These are phyloP conservation scores for Aspidoscelis tigris DNA, from an alignment of 2,113 vertebrate genomes.

Conservation along the genomic window DNA sequence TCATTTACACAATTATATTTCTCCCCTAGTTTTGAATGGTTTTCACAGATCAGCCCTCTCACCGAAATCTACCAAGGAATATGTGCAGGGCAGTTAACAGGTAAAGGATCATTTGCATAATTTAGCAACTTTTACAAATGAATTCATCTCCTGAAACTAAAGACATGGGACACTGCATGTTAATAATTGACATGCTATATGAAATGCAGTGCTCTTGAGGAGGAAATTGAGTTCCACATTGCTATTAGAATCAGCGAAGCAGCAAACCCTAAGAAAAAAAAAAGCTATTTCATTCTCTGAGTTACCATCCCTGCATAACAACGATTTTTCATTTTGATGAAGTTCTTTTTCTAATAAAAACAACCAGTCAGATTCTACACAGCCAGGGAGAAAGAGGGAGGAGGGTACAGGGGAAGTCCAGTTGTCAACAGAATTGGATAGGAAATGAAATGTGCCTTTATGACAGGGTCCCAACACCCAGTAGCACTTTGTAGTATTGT, in stretches of 20 bases:
- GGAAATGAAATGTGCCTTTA: conserved; percentile 82
- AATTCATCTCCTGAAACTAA: conserved; percentile 85
- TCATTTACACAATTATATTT: neutral
- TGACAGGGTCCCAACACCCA: conserved; percentile 61
- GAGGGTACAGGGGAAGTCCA: conserved; percentile 45
- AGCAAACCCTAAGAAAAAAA: conserved; percentile 80
- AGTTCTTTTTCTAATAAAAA: conserved; percentile 87
- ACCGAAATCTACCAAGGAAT: conserved; percentile 61
- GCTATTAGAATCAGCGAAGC: conserved; percentile 89
- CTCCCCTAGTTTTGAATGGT: neutral
- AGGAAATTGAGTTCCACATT: conserved; percentile 85
- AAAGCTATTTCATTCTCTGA: conserved; percentile 83
- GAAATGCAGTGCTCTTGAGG: conserved; percentile 85
- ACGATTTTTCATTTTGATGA: conserved; percentile 84
- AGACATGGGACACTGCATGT: conserved; percentile 84
- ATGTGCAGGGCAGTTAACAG: conserved; percentile 74
- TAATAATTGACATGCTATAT: conserved; percentile 87
- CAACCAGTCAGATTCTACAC: conserved; percentile 50
- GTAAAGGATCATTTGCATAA: conserved; percentile 84
- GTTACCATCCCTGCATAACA: conserved; percentile 89
- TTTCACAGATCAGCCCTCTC: neutral
- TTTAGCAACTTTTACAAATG: conserved; percentile 85
- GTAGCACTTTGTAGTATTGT: conserved; percentile 39
- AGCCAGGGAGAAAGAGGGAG: conserved; percentile 43
- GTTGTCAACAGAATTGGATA: conserved; percentile 71